Percentiles rank a stretch among this genome's conserved stretches.
Evolutionary conservation across 2,888 invertebrate genomes (phyloP).

Genomic region (Ormyrus thymus): DNA sequence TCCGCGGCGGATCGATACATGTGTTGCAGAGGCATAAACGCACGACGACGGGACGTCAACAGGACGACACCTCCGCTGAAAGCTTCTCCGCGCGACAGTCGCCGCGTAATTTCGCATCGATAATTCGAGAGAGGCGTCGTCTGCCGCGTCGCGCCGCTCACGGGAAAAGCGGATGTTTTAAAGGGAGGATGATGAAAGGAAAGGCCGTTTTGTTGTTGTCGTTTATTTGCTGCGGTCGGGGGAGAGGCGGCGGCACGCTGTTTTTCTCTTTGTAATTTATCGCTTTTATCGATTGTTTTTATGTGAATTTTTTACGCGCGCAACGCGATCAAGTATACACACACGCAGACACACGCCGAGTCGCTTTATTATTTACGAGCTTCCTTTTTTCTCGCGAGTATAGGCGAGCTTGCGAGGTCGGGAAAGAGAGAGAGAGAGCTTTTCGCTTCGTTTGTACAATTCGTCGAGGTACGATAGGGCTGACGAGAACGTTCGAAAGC

Average conservation of each 20-base stretch:
- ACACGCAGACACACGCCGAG: neutral
- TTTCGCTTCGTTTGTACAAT: constrained; percentile 9
- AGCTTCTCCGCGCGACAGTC: too few species aligned
- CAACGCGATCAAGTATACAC: neutral
- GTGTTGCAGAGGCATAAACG: constrained; percentile 59
- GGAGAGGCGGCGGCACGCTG: too few species aligned
- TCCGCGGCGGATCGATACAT: constrained; percentile 70
- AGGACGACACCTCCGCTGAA: neutral
- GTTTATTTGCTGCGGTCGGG: neutral
- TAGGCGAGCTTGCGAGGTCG: constrained; percentile 10
- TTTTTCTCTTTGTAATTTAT: constrained; percentile 15
- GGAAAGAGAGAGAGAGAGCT: neutral
- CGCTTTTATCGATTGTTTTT: constrained; percentile 43
- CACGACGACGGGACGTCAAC: constrained; percentile 55
- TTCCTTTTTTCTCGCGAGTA: constrained; percentile 13
- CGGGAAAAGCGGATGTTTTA: too few species aligned
- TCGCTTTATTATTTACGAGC: constrained; percentile 27
- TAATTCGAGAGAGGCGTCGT: too few species aligned
- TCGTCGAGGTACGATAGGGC: neutral
- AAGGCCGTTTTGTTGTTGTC: neutral
- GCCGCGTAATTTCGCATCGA: too few species aligned
- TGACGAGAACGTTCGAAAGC: neutral
- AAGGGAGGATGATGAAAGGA: neutral
- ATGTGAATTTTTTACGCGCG: constrained; percentile 24
- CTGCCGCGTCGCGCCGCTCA: too few species aligned